Evolutionary conservation across 2,113 vertebrate species (phyloP).

Genomic region (Leucopsar rothschildi): DNA sequence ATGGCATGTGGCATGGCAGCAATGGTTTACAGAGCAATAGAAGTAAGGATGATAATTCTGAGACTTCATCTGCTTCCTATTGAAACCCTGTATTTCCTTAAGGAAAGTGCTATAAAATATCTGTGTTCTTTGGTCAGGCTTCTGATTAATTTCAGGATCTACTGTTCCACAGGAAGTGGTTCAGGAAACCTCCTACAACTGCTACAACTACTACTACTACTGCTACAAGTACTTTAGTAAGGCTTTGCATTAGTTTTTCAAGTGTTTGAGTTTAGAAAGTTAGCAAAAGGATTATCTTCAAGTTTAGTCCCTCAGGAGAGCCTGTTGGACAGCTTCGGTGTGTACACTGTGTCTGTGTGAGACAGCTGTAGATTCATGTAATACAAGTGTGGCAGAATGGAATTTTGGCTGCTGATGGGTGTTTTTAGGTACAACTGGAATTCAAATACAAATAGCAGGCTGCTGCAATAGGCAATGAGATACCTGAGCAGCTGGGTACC

Average conservation of each 20-base stretch:
- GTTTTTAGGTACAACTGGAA: background rate
- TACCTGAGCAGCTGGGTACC: rapidly evolving
- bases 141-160: background rate
- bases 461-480: background rate
- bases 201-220: background rate
- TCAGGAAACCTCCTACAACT: background rate
- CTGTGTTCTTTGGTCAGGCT: background rate
- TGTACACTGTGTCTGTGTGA: rapidly evolving
- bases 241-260: background rate
- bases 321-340: background rate
- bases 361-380: background rate
- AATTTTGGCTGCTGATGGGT: background rate
- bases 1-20: background rate
- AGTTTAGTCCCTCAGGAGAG: background rate
- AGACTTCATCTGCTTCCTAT: background rate
- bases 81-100: background rate
- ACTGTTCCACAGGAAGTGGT: background rate
- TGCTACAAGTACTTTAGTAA: background rate
- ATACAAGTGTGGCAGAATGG: background rate
- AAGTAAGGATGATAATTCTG: background rate
- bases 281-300: background rate
- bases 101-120: background rate
- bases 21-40: background rate
- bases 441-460: background rate
- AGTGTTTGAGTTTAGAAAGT: background rate